Evolutionary conservation across 2,888 invertebrate genomes (phyloP).

Genomic region (Rotaria macrura): DNA sequence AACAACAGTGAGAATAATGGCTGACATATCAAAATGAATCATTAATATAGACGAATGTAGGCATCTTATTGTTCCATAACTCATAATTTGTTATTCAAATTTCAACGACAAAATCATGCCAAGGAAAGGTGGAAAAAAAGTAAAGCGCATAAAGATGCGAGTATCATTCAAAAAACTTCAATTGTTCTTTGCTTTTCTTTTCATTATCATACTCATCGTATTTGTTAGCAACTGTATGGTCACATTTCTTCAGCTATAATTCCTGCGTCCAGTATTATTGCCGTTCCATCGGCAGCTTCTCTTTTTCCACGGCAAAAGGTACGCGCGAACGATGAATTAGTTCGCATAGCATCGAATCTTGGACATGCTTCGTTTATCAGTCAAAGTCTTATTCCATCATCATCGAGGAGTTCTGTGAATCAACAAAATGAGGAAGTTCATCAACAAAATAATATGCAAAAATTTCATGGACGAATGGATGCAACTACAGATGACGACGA

Average conservation of each 20-base stretch:
- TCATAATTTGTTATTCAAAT: background rate
- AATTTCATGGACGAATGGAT: background rate
- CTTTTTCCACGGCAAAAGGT: background rate
- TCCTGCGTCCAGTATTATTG: background rate
- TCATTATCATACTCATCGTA: too few relatives aligned
- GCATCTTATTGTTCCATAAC: background rate
- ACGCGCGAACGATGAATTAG: background rate
- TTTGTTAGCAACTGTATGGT: background rate
- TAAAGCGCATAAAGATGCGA: background rate
- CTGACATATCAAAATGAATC: background rate
- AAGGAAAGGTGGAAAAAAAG: background rate
- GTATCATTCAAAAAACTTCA: too few relatives aligned
- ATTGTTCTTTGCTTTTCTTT: background rate
- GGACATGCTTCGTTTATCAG: background rate
- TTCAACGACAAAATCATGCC: background rate
- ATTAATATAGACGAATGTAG: background rate
- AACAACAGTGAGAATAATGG: background rate
- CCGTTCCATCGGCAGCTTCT: background rate
- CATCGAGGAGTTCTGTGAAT: background rate
- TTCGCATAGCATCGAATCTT: background rate
- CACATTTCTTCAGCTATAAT: background rate
- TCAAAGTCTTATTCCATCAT: background rate
- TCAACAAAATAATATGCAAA: background rate
- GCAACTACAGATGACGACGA: background rate
- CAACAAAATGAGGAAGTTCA: background rate